Evolutionary conservation across 1,140 invertebrate genomes (phyloP), one percentile per base, ranked within the genome.

Genomic region (Camponotus vicinus): DNA sequence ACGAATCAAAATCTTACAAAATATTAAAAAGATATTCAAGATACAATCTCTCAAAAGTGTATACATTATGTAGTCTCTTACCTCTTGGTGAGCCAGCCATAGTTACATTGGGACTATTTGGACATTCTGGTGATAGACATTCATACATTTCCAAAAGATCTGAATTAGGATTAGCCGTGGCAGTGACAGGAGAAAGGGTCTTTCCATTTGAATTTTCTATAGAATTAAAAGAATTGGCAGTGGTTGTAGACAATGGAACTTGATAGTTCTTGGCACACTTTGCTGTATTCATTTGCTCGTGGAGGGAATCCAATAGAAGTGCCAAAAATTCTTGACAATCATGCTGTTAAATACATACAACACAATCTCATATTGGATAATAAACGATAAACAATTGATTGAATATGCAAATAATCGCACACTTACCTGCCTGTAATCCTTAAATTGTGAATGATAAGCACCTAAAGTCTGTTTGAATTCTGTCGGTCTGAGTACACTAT

Each of bases 311-410:
- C 86, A 97, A 92, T 15, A 97, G 92, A 11, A 97, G 94, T 8
- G 97, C 97, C 42, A 97, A 94, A 93, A 97, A 97, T 91, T 97
- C 97, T 94, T 97, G 97, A 94, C 97, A 97, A 92, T 97, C 97
- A 91, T 97, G 97, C 96, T 97, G 91, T 49, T 77, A 37, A 70
- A 71, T 27, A 57, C 63, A 91, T 61, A 76, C 18, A 32, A 70
- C 70, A 32, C 9, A 27, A 34, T 75, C 5, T 57, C 7, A 52
- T 37, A 73, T 0, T 2, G 32, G 13, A 15, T 15, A 57, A 37
- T 32, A 67, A 37, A 11, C 37, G 9, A 59, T 32, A 13, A 64
- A 21, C 4, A n/a, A 27, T 32, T 13, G 4, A 42, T 70, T 3
- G 18, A 7, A 57, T 15, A 21, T 64, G 34, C 37, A 49, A 61